Percentiles rank a stretch among this genome's conserved stretches.
These are phyloP conservation scores for Stenurella melanura DNA, from an alignment of 2,888 invertebrate genomes.

Conservation along the genomic window DNA sequence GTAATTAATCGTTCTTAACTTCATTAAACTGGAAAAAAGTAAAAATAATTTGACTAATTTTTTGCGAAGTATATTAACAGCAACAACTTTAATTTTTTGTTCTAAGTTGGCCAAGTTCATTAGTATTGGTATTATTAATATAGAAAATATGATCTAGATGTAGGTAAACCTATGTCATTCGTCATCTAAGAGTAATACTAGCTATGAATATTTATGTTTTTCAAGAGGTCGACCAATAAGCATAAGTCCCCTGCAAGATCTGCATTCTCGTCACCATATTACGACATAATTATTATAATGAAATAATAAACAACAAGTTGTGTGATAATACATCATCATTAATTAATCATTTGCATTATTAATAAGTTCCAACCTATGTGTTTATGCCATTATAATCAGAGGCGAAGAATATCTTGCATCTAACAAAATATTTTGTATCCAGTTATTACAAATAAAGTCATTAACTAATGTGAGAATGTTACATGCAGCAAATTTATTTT, in stretches of 20 bases:
- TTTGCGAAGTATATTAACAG: too few relatives aligned
- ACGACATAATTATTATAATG: conserved; percentile 4
- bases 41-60: too few relatives aligned
- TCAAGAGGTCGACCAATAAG: background rate
- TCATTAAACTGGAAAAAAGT: too few relatives aligned
- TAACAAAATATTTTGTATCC: background rate
- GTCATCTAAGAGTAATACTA: background rate
- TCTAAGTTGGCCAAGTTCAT: too few relatives aligned
- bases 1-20: too few relatives aligned
- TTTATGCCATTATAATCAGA: background rate
- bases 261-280: background rate
- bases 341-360: conserved; percentile 12
- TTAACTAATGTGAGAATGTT: conserved; percentile 25
- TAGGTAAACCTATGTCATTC: background rate
- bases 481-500: background rate
- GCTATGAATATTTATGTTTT: background rate
- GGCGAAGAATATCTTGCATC: background rate
- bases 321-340: background rate
- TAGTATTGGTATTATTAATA: background rate
- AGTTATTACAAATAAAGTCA: conserved; percentile 6
- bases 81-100: too few relatives aligned
- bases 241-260: background rate
- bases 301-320: conserved; percentile 12
- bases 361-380: conserved; percentile 8
- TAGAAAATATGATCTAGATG: background rate